These are phyloP conservation scores for Drosophila neotestacea DNA, from an alignment of 2,888 invertebrate genomes.

Conservation along the genomic window DNA sequence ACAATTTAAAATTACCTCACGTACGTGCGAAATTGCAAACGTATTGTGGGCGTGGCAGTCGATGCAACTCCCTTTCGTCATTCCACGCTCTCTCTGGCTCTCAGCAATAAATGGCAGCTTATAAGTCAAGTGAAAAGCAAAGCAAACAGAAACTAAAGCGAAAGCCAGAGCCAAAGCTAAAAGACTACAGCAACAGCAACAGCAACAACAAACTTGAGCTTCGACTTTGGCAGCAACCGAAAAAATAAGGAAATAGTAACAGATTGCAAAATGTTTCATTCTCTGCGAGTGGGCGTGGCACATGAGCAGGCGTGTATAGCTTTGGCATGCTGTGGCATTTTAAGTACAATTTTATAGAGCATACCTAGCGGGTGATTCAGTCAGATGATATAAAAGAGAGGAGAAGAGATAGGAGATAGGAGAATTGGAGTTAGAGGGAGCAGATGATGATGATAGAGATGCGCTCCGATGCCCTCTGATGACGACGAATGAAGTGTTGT, in stretches of 20 bases:
- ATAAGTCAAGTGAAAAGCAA: conserved; percentile 77
- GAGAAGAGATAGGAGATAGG: not conserved
- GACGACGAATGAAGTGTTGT: conserved; percentile 68
- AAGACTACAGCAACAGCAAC: conserved; percentile 39
- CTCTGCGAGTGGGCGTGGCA: conserved; percentile 50
- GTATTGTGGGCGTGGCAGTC: conserved; percentile 73
- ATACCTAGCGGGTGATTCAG: conserved; percentile 60
- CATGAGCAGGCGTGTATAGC: conserved; percentile 44
- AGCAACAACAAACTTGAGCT: conserved; percentile 38
- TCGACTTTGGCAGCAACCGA: conserved; percentile 2
- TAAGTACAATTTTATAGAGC: conserved; percentile 79
- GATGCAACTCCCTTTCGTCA: conserved; percentile 23
- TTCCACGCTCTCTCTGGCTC: conserved; percentile 27
- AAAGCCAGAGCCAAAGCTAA: conserved; percentile 30
- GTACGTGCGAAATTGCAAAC: conserved; percentile 79
- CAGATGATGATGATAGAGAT: conserved; percentile 21
- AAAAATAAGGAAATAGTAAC: conserved; percentile 25
- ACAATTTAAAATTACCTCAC: conserved; percentile 81
- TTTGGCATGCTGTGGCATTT: conserved; percentile 68
- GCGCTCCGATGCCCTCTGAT: conserved; percentile 45
- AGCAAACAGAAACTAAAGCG: conserved; percentile 62
- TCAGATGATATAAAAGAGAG: conserved; percentile 11
- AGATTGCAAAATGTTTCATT: conserved; percentile 62
- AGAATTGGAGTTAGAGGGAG: not conserved
- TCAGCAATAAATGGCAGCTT: conserved; percentile 76